A percentile compares a stretch with the other conserved stretches of the same genome.
Evolutionary conservation across 2,113 vertebrate genomes (phyloP).

Genomic region (Clupea harengus): DNA sequence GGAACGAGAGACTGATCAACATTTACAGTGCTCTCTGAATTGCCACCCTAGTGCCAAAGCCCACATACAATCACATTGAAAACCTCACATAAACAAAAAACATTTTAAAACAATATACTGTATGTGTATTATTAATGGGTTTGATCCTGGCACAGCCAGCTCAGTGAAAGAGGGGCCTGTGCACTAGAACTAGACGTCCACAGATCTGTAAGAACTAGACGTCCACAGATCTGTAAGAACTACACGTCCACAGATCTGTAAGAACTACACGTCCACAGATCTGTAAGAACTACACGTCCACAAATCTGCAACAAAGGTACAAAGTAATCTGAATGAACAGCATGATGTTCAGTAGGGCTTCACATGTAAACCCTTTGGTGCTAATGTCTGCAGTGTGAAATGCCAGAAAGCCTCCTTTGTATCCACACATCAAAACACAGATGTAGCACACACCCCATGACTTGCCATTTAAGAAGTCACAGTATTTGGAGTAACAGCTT

Average conservation of each 20-base stretch:
- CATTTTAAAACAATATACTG: neutral
- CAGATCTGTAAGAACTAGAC: neutral
- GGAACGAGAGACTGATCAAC: neutral
- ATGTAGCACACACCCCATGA: neutral
- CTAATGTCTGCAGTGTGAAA: neutral
- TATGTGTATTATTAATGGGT: neutral
- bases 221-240: neutral
- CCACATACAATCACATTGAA: neutral
- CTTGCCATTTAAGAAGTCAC: neutral
- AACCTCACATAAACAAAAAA: neutral
- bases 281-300: neutral
- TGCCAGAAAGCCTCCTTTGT: neutral
- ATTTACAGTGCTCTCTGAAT: neutral
- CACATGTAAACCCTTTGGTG: neutral
- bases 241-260: neutral
- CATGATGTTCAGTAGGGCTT: neutral
- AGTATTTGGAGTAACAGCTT: too few relatives aligned
- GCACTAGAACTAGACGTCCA: too few relatives aligned
- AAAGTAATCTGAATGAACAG: neutral
- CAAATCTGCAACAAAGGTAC: neutral
- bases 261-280: neutral
- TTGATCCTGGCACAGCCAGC: too few relatives aligned
- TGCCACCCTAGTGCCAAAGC: neutral
- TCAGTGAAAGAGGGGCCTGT: too few relatives aligned
- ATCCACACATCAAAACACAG: neutral